Evolutionary conservation across 1,140 invertebrate species (phyloP).

Genomic region (Spodoptera frugiperda): DNA sequence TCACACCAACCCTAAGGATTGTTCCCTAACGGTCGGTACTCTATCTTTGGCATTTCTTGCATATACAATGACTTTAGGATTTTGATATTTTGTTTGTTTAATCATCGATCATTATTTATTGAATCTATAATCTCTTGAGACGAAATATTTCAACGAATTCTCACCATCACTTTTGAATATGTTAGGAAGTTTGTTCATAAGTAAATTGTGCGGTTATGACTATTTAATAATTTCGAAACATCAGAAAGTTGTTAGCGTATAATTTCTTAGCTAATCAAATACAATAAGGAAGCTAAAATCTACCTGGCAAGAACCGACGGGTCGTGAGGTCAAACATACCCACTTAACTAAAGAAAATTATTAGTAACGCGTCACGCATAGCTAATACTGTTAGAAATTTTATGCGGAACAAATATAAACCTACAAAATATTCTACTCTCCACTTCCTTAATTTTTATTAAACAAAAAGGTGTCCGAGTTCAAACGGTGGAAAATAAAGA

Average conservation of each 20-base stretch:
- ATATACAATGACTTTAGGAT: constrained; percentile 38
- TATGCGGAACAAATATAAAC: background rate
- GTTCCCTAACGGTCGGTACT: constrained; percentile 62
- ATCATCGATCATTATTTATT: constrained; percentile 8
- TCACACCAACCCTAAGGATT: constrained; percentile 73
- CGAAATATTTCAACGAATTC: too few relatives aligned
- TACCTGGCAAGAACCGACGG: background rate
- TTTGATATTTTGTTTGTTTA: constrained; percentile 55
- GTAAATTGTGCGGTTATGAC: background rate
- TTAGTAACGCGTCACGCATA: constrained; percentile 15
- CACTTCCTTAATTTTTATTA: background rate
- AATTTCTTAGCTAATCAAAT: constrained; percentile 17
- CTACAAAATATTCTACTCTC: background rate
- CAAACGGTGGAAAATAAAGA: constrained; percentile 39
- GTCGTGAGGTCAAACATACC: constrained; percentile 21
- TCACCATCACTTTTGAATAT: background rate
- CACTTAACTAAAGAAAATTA: background rate
- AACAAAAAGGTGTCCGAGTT: constrained; percentile 1
- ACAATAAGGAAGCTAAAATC: constrained; percentile 17
- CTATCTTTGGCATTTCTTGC: constrained; percentile 56
- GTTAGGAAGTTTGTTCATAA: background rate
- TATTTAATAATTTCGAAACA: background rate
- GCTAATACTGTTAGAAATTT: background rate
- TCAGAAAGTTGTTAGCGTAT: background rate
- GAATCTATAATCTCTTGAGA: constrained; percentile 6